Percentiles rank a stretch among this genome's conserved stretches.
Evolutionary conservation across 2,113 vertebrate species (phyloP).

Genomic region (Petrocephalus microphthalmus): DNA sequence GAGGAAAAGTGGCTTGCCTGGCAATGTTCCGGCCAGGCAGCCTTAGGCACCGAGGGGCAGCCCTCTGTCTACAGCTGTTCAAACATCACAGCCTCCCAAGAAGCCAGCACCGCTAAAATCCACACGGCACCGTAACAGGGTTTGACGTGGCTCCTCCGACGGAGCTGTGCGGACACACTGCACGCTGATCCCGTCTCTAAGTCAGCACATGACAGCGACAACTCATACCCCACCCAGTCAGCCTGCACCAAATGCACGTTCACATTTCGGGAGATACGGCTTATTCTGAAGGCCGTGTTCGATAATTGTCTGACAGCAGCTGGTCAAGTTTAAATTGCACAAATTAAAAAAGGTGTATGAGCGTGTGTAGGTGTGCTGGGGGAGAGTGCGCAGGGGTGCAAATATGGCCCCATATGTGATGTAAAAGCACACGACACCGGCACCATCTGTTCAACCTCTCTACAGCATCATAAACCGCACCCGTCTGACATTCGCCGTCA

Average conservation of each 20-base stretch:
- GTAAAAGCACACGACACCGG: neutral
- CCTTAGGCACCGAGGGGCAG: neutral
- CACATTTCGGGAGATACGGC: neutral
- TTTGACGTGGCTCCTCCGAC: neutral
- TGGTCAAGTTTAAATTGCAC: neutral
- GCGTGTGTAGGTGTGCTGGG: neutral
- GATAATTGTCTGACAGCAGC: neutral
- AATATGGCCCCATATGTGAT: neutral
- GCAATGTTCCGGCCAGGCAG: neutral
- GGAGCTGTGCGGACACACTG: neutral
- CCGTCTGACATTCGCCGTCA: neutral
- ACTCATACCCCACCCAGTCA: neutral
- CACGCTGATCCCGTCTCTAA: neutral
- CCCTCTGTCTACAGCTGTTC: constrained; percentile 35
- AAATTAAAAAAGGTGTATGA: neutral
- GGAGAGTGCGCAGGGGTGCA: neutral
- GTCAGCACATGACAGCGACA: neutral
- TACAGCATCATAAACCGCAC: neutral
- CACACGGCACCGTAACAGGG: neutral
- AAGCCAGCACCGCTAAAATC: neutral
- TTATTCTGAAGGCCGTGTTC: neutral
- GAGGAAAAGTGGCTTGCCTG: constrained; percentile 25
- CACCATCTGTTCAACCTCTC: neutral
- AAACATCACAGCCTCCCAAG: constrained; percentile 30
- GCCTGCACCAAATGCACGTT: neutral